Conservation (phyloP, 2,113 vertebrate genomes). For the Herpetotheres cachinnans region DNA sequence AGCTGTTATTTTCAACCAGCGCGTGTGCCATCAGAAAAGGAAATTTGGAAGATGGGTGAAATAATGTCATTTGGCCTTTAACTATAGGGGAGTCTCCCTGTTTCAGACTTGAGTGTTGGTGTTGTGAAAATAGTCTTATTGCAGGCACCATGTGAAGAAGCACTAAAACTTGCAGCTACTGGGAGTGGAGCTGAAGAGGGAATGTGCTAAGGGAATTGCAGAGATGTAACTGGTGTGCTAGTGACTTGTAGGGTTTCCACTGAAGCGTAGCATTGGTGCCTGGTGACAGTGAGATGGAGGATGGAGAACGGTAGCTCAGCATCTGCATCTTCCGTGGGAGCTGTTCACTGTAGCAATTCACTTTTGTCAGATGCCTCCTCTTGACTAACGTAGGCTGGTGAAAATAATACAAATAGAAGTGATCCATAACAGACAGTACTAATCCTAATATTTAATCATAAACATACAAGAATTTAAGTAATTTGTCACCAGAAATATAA, state of each 20-base stretch:
- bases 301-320: not conserved
- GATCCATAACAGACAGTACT: not conserved
- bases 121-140: not conserved
- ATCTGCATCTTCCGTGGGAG: not conserved
- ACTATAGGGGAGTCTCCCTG: not conserved
- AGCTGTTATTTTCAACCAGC: not conserved
- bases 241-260: not conserved
- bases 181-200: not conserved
- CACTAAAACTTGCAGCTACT: not conserved
- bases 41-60: not conserved
- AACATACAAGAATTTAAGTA: not conserved
- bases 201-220: not conserved
- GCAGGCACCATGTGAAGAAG: not conserved
- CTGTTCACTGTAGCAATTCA: not conserved
- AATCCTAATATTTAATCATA: not conserved
- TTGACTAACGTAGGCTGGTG: not conserved
- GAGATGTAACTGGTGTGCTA: not conserved
- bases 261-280: not conserved
- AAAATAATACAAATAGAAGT: not conserved
- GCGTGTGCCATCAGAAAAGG: not conserved
- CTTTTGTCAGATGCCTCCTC: not conserved
- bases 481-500: constrained; percentile 2
- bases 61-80: not conserved
- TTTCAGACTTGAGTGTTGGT: not conserved
- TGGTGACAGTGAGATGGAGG: not conserved